Evolutionary conservation across 2,888 invertebrate species (phyloP), one percentile per base, ranked within the genome.

Genomic region (Mesorhabditis sp.): DNA sequence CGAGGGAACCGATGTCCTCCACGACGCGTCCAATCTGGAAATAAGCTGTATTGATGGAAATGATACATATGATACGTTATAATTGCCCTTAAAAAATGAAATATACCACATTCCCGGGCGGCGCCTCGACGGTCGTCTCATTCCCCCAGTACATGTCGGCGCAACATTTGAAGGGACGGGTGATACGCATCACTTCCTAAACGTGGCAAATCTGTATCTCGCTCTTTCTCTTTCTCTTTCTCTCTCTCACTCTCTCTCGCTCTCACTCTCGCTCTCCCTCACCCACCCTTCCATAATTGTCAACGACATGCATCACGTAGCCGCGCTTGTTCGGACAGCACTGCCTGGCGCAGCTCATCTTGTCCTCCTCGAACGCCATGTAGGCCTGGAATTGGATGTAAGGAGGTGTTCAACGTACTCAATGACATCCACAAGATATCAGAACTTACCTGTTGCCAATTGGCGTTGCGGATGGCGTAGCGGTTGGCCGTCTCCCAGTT

Each of bases 31-130:
- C 58, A 50, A 50, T 50, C 58, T 50, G n/a, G 58, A 50, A 50
- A 50, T 28, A 1, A 2, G 28, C 28, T 28, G 1, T 1, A 2
- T 28, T 28, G 28, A 28, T 2, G 28, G 28, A 28, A 28, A 1
- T 28, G 28, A 28, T 28, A 28, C 28, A 1, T 28, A n/a, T 50
- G n/a, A 10, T 50, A 50, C n/a, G 58, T n/a, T 50, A 50, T 50
- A 13, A 13, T 50, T 50, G 28, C 15, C 41, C 28, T 63, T 63
- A 10, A 63, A 28, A 63, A 13, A 63, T 15, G n/a, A 43, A 13
- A 50, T 50, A 13, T 50, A 62, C 63, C 63, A n/a, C 13, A 7
- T 62, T 7, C 3, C 63, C 63, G n/a, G 63, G 63, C 41, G 63
- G 63, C 6, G 63, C 63, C 15, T 62, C 63, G 63, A 62, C 15